Evolutionary conservation across 2,888 invertebrate species (phyloP).

Genomic region (Encarsia formosa): DNA sequence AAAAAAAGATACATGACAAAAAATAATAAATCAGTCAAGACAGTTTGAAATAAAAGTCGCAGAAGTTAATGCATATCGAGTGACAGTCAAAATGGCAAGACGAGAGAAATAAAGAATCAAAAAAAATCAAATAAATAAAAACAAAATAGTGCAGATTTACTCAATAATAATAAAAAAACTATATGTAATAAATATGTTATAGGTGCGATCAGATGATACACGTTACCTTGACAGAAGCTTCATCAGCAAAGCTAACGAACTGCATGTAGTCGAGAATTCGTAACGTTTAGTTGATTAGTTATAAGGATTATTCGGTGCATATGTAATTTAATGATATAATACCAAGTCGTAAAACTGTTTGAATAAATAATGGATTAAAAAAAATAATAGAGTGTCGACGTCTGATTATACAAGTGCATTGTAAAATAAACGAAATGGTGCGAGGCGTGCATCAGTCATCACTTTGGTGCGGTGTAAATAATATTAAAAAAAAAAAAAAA

Average conservation of each 20-base stretch:
- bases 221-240: conserved; percentile 88
- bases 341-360: too few species aligned
- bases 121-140: background rate
- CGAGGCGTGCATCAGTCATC: conserved; percentile 27
- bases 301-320: conserved; percentile 44
- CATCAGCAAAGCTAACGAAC: conserved; percentile 90
- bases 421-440: conserved; percentile 25
- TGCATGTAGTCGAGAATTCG: conserved; percentile 55
- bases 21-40: conserved; percentile 7
- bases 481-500: conserved; percentile 15
- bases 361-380: conserved; percentile 19
- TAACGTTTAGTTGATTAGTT: conserved; percentile 44
- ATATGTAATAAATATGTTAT: conserved; percentile 40
- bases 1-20: background rate
- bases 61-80: conserved; percentile 9
- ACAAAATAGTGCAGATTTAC: conserved; percentile 6
- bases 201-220: conserved; percentile 50
- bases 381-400: conserved; percentile 25
- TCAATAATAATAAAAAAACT: conserved; percentile 22
- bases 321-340: conserved; percentile 10
- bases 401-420: conserved; percentile 26
- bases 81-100: conserved; percentile 25
- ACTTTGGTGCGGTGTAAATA: conserved; percentile 23
- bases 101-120: conserved; percentile 11
- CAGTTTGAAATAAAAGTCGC: conserved; percentile 1